Base-by-base conservation (phyloP, 2,797 vertebrate species). In the Coilia nasus region DNA sequence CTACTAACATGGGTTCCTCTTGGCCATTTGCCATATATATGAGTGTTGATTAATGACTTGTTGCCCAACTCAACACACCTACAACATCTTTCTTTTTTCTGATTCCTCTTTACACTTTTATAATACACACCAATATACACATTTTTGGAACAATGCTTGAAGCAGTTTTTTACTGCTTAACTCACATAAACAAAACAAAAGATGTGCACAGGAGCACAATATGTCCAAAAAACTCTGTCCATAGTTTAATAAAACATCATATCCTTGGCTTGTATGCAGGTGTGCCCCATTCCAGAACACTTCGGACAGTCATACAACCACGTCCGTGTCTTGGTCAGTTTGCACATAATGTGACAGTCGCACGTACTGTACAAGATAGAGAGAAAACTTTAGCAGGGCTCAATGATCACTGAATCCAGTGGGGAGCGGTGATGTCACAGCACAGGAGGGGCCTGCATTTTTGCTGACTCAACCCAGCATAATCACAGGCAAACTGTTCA, bases 261-360 rank as follows among this genome's bases (percentile, higher is more conserved):
- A 78, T 87, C 82, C 88, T 88, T 89, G 89, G 87, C 83, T 86
- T 88, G 59, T 85, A 83, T 85, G 71, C 31, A 41, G 71, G 17
- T 64, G 11, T 6, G 6, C 23, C 60, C 60, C 1, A 25, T 25
- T 64, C 2, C n/a, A 64, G n/a, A 64, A 80, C 46, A 75, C 56
- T 83, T 35, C 14, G 35, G 50, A 75, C 7, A 84, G 25, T 44
- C 1, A 60, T 15, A 83, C 19, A 81, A n/a, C 2, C 14, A 28
- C 23, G n/a, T 46, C 57, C 50, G 17, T 59, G 57, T 17, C 21
- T 6, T 59, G 57, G 2, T 59, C 57, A n/a, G 57, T 54, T 15
- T n/a, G n/a, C n/a, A n/a, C n/a, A n/a, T n/a, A n/a, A n/a, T 57
- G 56, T 15, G 56, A 17, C 56, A 19, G 56, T 19, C 56, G 11